Percentiles rank a stretch among this genome's conserved stretches.
Evolutionary conservation across 2,797 vertebrate genomes (phyloP).

Genomic region (Rhabdophis nuchalis): DNA sequence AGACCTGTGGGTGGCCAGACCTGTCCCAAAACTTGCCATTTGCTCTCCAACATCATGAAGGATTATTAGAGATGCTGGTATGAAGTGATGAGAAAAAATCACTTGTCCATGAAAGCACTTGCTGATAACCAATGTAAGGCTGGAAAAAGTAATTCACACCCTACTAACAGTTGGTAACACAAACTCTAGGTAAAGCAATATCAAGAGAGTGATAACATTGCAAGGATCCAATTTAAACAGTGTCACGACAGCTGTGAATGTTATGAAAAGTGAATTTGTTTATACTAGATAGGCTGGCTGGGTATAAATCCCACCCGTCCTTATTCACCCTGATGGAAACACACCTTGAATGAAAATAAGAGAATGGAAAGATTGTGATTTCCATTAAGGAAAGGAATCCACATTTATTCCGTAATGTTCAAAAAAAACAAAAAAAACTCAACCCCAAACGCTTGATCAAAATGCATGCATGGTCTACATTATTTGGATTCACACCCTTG

Average conservation of each 20-base stretch:
- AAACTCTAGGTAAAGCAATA: slow-evolving; percentile 19
- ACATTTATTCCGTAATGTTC: slow-evolving; percentile 48
- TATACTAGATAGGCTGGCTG: not conserved
- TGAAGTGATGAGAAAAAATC: not conserved
- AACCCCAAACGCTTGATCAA: not conserved
- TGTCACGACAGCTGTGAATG: slow-evolving; percentile 10
- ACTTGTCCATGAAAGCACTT: not conserved
- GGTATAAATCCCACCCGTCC: slow-evolving; percentile 24
- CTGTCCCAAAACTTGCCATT: not conserved
- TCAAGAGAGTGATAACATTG: slow-evolving; percentile 27
- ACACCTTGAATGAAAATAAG: slow-evolving; percentile 34
- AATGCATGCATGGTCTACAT: not conserved
- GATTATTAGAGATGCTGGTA: not conserved
- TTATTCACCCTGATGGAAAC: slow-evolving; percentile 15
- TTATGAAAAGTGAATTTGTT: slow-evolving; percentile 36
- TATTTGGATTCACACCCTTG: not conserved
- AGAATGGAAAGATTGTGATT: slow-evolving; percentile 29
- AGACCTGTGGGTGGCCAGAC: not conserved
- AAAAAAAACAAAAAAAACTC: not conserved
- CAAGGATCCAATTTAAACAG: slow-evolving; percentile 37
- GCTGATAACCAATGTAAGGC: not conserved
- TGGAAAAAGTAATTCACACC: not conserved
- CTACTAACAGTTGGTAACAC: slow-evolving; percentile 29
- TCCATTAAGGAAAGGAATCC: not conserved
- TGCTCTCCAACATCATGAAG: not conserved